Evolutionary conservation across 1,140 invertebrate genomes (phyloP), one percentile per base, ranked within the genome.

Genomic region (Drosophila sproati): DNA sequence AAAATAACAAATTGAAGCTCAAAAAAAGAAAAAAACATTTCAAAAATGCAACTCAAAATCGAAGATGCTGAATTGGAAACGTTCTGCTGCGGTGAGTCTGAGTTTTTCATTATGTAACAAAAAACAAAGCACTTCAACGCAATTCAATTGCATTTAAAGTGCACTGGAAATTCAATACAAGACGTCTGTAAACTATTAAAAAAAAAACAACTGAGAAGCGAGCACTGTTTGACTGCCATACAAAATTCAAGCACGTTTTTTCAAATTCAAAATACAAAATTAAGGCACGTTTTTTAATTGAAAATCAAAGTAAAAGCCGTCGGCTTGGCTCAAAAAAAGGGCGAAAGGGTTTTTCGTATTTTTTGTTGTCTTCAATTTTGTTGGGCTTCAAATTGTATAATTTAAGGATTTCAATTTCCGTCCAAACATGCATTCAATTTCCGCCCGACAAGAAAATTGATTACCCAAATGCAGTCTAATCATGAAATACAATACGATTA

Each of bases 31-130:
- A 20, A 1, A 20, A 20, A 20, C 20, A 20, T 20, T 20, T 20
- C 20, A 20, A 20, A 20, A 56, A 87, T 87, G 83, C 35, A 75
- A 63, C 77, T 87, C 54, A 86, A 91, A 82, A 75, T 80, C 78
- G 90, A 91, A 74, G 71, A 82, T 55, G 89, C 91, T n/a, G 91
- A 92, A 66, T 75, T 92, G 91, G 87, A 91, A 73, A 86, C 85
- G 51, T 92, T 92, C 59, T 92, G 91, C 62, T 92, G 91, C 80
- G 91, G 91, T 92, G 70, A 92, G 91, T 89, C 50, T 51, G 10
- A 43, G 10, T n/a, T n/a, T 43, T 43, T 5, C 7, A 2, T 20
- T 4, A 31, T 2, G 7, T 35, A 10, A 50, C 28, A 12, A 50
- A 37, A 28, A 8, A 60, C 3, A 51, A 52, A 67, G 12, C 59